A percentile compares a stretch with the other conserved stretches of the same genome.
These are phyloP conservation scores for Montipora cactus DNA, from an alignment of 64 coral and sea anemone species.

Conservation along the genomic window DNA sequence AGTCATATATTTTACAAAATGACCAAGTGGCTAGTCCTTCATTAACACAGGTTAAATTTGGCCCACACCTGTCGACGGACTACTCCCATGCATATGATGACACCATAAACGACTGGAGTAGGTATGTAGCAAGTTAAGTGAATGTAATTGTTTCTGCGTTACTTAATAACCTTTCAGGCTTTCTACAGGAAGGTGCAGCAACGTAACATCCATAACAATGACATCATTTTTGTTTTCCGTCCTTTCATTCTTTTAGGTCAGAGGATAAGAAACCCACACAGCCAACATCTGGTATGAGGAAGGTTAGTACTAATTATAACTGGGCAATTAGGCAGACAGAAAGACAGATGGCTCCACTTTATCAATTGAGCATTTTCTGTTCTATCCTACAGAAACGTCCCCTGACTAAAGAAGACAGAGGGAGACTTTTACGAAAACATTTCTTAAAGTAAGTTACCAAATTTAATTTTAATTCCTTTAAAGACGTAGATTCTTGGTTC, in stretches of 20 bases:
- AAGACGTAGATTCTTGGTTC: neutral
- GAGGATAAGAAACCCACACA: no score
- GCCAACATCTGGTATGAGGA: no score
- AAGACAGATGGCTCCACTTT: no score
- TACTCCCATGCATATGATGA: neutral
- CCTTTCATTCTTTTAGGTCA: no score
- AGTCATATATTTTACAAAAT: no score
- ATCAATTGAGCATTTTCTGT: no score
- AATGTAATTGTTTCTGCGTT: neutral
- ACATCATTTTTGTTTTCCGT: no score
- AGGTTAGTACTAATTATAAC: no score
- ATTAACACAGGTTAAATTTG: neutral
- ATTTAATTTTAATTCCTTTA: neutral
- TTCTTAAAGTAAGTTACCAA: neutral
- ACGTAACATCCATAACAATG: no score
- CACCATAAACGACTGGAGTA: neutral
- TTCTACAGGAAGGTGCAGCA: no score
- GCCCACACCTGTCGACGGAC: neutral
- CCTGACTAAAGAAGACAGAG: neutral
- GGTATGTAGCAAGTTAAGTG: neutral
- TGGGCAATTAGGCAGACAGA: no score
- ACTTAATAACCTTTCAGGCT: neutral
- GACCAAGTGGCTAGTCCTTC: no score
- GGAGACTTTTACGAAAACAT: neutral
- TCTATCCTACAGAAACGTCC: neutral